phyloP scores from a whole-genome alignment of 2,797 vertebrate genomes.

The Epinephelus malabaricus region DNA sequence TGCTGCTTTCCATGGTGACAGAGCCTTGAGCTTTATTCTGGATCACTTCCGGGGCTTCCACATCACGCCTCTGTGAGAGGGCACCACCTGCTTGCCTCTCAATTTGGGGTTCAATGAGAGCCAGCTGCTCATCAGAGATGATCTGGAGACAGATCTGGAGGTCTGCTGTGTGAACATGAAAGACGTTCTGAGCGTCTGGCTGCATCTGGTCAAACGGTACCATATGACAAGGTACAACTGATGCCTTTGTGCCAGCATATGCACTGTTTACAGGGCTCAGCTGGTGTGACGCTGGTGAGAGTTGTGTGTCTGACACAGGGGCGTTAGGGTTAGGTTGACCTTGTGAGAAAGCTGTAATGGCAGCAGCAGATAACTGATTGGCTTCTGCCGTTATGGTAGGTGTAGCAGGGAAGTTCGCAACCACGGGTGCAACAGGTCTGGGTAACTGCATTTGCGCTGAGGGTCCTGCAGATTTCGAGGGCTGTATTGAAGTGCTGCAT shows the following conservation, averaged over 20 bases:
- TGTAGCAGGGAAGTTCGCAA: conserved; percentile 8
- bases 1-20: conserved; percentile 10
- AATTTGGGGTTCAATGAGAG: conserved; percentile 85
- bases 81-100: conserved; percentile 57
- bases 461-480: conserved; percentile 31
- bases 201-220: conserved; percentile 62
- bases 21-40: conserved; percentile 39
- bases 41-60: conserved; percentile 24
- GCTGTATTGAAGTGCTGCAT: conserved; percentile 58
- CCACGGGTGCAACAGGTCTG: conserved; percentile 23
- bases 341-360: conserved; percentile 19
- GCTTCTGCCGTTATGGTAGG: conserved; percentile 39
- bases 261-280: conserved; percentile 12
- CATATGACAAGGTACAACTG: conserved; percentile 45
- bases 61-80: conserved; percentile 30
- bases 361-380: conserved; percentile 22
- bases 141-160: conserved; percentile 88
- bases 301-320: conserved; percentile 29
- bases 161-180: conserved; percentile 85
- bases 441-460: background rate
- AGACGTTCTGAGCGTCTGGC: conserved; percentile 78
- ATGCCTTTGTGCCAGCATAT: background rate
- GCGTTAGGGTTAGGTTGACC: background rate
- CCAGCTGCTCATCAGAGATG: conserved; percentile 87
- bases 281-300: conserved; percentile 11